Evolutionary conservation across 2,888 invertebrate species (phyloP), one percentile per base, ranked within the genome.

Genomic region (Darwinula stevensoni): DNA sequence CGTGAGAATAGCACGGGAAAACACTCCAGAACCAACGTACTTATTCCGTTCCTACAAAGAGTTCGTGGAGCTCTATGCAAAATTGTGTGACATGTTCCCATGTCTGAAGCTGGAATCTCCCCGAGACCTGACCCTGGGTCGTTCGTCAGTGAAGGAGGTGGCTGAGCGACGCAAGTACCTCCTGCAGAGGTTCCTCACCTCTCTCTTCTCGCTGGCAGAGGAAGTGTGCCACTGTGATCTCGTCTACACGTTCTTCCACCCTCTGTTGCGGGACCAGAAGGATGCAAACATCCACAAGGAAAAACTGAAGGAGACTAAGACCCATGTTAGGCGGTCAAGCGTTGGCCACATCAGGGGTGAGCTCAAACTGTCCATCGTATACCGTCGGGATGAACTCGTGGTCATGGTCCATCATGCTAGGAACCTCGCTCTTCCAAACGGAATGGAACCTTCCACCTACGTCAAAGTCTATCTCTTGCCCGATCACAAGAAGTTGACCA

Each of bases 161-260:
- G 94, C 94, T 0, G 80, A 86, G 46, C 71, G 74, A 40, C 63
- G 94, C n/a, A 69, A 74, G 45, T 60, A 64, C 3, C 82, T 86
- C 49, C 71, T 97, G 36, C 74, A 76, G 46, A 62, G 66, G 35
- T 94, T 94, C 53, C 61, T 97, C 4, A 61, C 66, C 29, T 72
- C 76, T 0, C 57, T 97, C 33, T 80, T 86, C 52, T 59, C 61
- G 43, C 66, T 84, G 46, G 73, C 82, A 1, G 72, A 78, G 40
- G 91, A 94, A 58, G 82, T 97, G 42, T 71, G 82, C 0, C 88
- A 94, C 56, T 76, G 73, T 4, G 84, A 88, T 52, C 60, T 97
- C 33, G 86, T 97, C 2, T 94, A 94, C 50, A 97, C 94, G 1
- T 97, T 97, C 59, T 94, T 94, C 58, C 97, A 97, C 56, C 86